A percentile compares a stretch with the other conserved stretches of the same genome.
Evolutionary conservation across 2,113 vertebrate species (phyloP).

Genomic region (Actinemys pallida): DNA sequence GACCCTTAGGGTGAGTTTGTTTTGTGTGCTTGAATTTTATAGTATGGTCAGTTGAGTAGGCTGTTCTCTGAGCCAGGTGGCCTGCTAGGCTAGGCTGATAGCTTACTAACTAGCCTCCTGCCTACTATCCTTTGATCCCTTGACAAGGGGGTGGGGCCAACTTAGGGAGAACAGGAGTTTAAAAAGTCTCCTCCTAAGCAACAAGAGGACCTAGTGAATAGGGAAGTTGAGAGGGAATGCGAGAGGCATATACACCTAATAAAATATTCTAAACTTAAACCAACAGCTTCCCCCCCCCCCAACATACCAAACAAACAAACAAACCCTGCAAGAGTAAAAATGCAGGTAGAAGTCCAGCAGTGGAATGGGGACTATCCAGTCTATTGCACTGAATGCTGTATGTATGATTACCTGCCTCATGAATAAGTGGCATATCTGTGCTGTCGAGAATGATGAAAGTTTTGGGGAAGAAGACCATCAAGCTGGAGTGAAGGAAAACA

Average conservation of each 20-base stretch:
- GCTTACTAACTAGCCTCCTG: neutral
- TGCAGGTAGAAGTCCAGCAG: neutral
- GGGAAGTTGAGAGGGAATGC: neutral
- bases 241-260: neutral
- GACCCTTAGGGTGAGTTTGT: neutral
- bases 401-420: neutral
- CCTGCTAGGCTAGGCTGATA: neutral
- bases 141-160: neutral
- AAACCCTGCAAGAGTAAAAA: neutral
- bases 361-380: neutral
- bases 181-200: neutral
- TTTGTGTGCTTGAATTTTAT: neutral
- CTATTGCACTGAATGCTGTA: neutral
- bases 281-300: neutral
- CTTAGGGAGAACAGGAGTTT: neutral
- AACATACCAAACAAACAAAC: too few relatives aligned
- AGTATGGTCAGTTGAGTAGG: neutral
- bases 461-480: neutral
- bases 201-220: neutral
- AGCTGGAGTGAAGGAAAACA: neutral
- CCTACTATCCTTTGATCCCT: neutral
- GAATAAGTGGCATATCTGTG: neutral
- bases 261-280: neutral
- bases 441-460: neutral
- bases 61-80: neutral